phyloP scores from a whole-genome alignment of 2,113 vertebrate genomes.

The Scalopus aquaticus region DNA sequence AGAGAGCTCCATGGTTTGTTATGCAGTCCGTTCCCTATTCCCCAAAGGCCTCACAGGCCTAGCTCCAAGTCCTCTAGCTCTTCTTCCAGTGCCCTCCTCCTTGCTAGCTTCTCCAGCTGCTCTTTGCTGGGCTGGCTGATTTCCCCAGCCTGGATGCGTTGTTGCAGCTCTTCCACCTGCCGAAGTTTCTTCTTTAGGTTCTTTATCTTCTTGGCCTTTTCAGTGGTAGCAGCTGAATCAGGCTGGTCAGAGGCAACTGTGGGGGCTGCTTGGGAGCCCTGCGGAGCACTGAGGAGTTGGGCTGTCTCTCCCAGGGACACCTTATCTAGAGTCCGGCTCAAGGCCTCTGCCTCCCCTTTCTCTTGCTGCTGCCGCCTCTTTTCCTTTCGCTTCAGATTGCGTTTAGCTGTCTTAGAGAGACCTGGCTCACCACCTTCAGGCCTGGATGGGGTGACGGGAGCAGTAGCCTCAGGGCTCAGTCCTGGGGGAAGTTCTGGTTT shows the following conservation, averaged over 20 bases:
- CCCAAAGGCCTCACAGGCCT: slow-evolving; percentile 79
- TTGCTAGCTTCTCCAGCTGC: slow-evolving; percentile 93
- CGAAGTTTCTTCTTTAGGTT: slow-evolving; percentile 95
- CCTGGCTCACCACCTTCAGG: slow-evolving; percentile 77
- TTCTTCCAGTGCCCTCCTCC: slow-evolving; percentile 86
- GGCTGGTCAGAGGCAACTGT: slow-evolving; percentile 52
- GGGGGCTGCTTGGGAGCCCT: slow-evolving; percentile 18
- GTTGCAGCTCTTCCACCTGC: slow-evolving; percentile 94
- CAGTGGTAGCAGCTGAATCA: slow-evolving; percentile 67
- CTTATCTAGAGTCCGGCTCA: slow-evolving; percentile 86
- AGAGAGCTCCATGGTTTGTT: slow-evolving; percentile 70
- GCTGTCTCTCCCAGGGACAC: slow-evolving; percentile 70
- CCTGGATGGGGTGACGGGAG: slow-evolving; percentile 68
- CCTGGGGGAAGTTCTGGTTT: slow-evolving; percentile 96
- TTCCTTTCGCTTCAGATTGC: slow-evolving; percentile 96
- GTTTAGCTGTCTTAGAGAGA: slow-evolving; percentile 93
- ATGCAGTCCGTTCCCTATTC: slow-evolving; percentile 42
- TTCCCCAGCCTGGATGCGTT: slow-evolving; percentile 92
- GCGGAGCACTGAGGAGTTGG: background rate
- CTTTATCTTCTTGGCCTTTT: slow-evolving; percentile 93
- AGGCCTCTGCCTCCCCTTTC: slow-evolving; percentile 82
- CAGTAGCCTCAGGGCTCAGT: slow-evolving; percentile 84
- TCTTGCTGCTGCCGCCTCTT: slow-evolving; percentile 93
- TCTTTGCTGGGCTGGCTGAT: slow-evolving; percentile 91
- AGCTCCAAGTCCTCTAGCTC: slow-evolving; percentile 91